These are phyloP conservation scores for Hemiprocne comata DNA, from an alignment of 2,113 vertebrate species.

Conservation along the genomic window DNA sequence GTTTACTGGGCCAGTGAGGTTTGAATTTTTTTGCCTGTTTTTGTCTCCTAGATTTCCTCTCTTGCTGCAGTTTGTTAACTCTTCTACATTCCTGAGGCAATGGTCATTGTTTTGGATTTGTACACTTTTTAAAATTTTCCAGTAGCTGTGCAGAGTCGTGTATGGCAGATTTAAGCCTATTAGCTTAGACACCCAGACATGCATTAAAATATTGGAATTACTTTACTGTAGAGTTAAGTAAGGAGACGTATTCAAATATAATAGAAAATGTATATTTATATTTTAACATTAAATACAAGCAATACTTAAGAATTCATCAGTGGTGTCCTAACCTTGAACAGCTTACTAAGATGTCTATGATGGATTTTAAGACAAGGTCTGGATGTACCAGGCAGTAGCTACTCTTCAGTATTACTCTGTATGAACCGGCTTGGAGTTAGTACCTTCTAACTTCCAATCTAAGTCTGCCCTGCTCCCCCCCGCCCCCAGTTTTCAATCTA, in stretches of 20 bases:
- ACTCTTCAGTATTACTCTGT: neutral
- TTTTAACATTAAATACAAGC: neutral
- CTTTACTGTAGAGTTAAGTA: neutral
- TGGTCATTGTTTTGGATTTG: neutral
- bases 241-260: neutral
- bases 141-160: neutral
- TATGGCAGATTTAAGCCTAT: neutral
- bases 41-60: neutral
- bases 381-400: neutral
- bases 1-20: neutral
- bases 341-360: neutral
- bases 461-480: neutral
- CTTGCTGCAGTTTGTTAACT: neutral
- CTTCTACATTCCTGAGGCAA: neutral
- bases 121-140: neutral
- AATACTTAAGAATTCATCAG: neutral
- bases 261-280: neutral
- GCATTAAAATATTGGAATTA: neutral
- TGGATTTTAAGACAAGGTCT: neutral
- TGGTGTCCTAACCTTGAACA: neutral
- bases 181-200: neutral
- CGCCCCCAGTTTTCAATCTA: neutral
- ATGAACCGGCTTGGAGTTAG: neutral
- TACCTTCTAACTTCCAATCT: neutral
- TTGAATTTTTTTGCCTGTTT: neutral